These are phyloP conservation scores for Malurus melanocephalus DNA, from an alignment of 2,113 vertebrate species.

Conservation along the genomic window DNA sequence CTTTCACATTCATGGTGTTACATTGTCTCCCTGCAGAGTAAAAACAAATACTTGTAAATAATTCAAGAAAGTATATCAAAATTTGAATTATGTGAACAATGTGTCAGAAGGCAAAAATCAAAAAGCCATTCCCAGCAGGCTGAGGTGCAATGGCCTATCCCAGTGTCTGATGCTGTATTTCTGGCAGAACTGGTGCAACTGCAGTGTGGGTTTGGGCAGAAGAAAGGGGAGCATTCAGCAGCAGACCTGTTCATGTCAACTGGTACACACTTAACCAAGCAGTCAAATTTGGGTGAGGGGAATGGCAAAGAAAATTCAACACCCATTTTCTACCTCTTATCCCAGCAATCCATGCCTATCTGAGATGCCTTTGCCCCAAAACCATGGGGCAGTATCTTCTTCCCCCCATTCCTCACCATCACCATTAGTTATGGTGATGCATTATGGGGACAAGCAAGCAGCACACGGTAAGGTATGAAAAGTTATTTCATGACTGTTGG, in stretches of 20 bases:
- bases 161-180: background rate
- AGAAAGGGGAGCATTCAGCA: background rate
- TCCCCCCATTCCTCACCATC: background rate
- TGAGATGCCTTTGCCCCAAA: background rate
- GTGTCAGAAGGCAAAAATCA: background rate
- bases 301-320: background rate
- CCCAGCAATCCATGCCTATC: background rate
- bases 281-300: fast-evolving
- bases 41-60: background rate
- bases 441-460: background rate
- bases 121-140: background rate
- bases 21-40: background rate
- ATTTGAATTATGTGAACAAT: background rate
- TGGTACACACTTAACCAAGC: background rate
- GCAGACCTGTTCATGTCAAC: background rate
- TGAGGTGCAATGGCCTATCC: background rate
- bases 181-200: background rate
- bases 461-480: background rate
- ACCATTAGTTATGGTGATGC: background rate
- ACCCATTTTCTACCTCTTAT: background rate
- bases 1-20: background rate
- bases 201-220: background rate
- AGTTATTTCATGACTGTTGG: background rate
- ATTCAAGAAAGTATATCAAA: background rate
- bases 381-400: background rate